These are phyloP conservation scores for Anser brachyrhynchus DNA, from an alignment of 2,113 vertebrate genomes.

Conservation along the genomic window DNA sequence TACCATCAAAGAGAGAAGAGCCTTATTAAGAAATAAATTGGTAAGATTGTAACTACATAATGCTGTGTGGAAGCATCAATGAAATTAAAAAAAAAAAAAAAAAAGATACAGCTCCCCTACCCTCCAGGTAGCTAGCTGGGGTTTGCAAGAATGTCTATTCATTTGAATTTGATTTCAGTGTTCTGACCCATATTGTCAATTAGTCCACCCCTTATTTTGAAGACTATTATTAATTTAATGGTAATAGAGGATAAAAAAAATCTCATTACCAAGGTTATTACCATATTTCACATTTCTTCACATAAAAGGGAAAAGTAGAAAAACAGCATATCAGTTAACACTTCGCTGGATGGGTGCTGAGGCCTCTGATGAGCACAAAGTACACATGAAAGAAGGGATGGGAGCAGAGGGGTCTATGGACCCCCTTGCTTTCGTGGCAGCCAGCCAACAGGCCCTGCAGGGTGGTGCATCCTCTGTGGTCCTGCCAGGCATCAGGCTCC, in stretches of 20 bases:
- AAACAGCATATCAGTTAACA: not conserved
- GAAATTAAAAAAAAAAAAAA: not conserved
- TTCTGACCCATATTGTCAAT: not conserved
- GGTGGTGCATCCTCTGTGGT: not conserved
- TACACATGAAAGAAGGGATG: not conserved
- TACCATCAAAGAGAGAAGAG: not conserved
- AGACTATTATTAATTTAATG: not conserved
- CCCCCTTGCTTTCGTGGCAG: not conserved
- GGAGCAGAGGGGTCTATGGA: not conserved
- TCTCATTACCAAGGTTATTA: not conserved
- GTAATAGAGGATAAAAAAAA: not conserved
- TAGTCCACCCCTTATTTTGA: not conserved
- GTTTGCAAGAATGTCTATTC: not conserved
- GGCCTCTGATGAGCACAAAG: accelerated
- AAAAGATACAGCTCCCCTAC: not conserved
- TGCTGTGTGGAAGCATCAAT: not conserved
- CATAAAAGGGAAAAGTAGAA: not conserved
- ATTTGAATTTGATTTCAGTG: not conserved
- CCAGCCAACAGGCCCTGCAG: not conserved
- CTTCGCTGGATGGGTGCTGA: not conserved
- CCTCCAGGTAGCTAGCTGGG: not conserved
- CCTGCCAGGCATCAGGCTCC: not conserved
- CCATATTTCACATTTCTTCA: not conserved
- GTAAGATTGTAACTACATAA: not conserved
- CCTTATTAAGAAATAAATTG: not conserved